Evolutionary conservation across 2,797 vertebrate genomes (phyloP).

Genomic region (Pagetopsis macropterus): DNA sequence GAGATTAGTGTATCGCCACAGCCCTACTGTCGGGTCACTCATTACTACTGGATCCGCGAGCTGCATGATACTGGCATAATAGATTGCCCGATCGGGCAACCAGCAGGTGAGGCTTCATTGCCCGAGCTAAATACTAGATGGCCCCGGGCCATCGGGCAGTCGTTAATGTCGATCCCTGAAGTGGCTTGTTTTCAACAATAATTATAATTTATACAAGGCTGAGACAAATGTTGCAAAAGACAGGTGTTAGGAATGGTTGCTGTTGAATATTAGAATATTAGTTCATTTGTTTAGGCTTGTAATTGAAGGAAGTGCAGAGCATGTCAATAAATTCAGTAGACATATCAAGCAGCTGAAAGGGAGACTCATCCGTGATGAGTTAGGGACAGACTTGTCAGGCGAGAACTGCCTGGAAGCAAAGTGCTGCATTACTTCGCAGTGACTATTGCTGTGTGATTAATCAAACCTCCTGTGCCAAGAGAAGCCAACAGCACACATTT

Average conservation of each 20-base stretch:
- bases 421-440: conserved; percentile 22
- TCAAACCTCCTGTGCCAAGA: conserved; percentile 1
- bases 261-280: not conserved
- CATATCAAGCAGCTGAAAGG: conserved; percentile 44
- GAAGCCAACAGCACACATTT: conserved; percentile 17
- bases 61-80: too few relatives aligned
- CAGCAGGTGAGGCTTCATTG: too few relatives aligned
- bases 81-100: too few relatives aligned
- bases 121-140: too few relatives aligned
- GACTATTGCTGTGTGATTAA: conserved; percentile 6
- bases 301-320: conserved; percentile 27
- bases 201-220: conserved; percentile 3
- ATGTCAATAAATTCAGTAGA: conserved; percentile 46
- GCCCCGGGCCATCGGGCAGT: too few relatives aligned
- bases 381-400: conserved; percentile 45
- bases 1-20: too few relatives aligned
- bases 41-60: too few relatives aligned
- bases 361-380: conserved; percentile 39
- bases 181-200: conserved; percentile 40
- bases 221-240: not conserved
- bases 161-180: not conserved
- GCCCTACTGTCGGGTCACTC: too few relatives aligned
- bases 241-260: not conserved
- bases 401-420: conserved; percentile 49
- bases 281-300: conserved; percentile 17